phyloP scores from a whole-genome alignment of 2,888 invertebrate species.

The Amphipyra berbera region DNA sequence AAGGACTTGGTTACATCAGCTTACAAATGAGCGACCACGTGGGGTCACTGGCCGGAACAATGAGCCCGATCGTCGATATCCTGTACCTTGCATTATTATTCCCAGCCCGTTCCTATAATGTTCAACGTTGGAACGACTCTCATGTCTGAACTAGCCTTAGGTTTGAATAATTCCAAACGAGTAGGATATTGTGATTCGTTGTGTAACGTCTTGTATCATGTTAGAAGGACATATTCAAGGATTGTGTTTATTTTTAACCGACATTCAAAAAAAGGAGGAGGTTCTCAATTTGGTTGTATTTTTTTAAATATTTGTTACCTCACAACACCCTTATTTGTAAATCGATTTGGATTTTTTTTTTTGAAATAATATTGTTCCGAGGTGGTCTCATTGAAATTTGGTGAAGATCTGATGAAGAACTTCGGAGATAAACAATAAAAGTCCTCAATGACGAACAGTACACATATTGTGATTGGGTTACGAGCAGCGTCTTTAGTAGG shows the following conservation, averaged over 20 bases:
- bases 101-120: slow-evolving; percentile 34
- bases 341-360: too few species aligned
- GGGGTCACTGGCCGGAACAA: slow-evolving; percentile 64
- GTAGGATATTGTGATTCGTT: slow-evolving; percentile 7
- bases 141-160: neutral
- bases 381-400: too few species aligned
- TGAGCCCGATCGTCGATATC: slow-evolving; percentile 71
- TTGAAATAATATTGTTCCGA: too few species aligned
- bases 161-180: slow-evolving; percentile 29
- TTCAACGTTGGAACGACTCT: neutral
- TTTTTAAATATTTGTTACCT: too few species aligned
- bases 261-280: too few species aligned
- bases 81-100: slow-evolving; percentile 59
- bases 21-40: slow-evolving; percentile 25
- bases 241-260: neutral
- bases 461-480: too few species aligned
- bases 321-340: too few species aligned
- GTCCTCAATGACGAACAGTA: too few species aligned
- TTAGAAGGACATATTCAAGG: slow-evolving; percentile 6
- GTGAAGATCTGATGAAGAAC: too few species aligned
- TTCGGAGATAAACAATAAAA: too few species aligned
- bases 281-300: too few species aligned
- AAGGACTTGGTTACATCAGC: neutral
- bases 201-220: slow-evolving; percentile 34
- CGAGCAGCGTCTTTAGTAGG: too few species aligned